A percentile compares a stretch with the other conserved stretches of the same genome.
Evolutionary conservation across 2,113 vertebrate genomes (phyloP).

Genomic region (Nothobranchius furzeri): DNA sequence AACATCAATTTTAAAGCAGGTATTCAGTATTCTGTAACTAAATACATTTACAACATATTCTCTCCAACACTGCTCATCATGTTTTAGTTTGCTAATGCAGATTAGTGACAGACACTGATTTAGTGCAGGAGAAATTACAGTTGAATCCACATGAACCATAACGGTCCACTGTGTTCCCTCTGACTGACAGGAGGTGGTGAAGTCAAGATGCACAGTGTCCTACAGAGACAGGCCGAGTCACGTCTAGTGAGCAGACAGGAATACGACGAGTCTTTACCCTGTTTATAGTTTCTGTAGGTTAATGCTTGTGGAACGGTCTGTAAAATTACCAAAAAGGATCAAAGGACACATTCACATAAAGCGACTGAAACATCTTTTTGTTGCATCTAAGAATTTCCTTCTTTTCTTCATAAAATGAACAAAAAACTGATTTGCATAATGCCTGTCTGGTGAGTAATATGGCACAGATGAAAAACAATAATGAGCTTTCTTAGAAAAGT

Average conservation of each 20-base stretch:
- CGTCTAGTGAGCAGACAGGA: no score
- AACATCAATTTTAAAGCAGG: no score
- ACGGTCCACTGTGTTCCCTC: not conserved
- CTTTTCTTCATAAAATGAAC: not conserved
- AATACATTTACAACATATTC: no score
- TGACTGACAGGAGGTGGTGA: not conserved
- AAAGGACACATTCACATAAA: not conserved
- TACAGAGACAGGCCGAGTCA: not conserved
- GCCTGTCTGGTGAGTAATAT: no score
- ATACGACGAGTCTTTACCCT: not conserved
- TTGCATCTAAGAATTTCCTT: not conserved
- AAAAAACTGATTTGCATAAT: not conserved
- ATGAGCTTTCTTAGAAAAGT: not conserved
- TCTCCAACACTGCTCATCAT: no score
- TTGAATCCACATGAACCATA: no score
- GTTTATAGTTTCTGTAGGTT: not conserved
- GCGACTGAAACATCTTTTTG: not conserved
- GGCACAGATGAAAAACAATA: not conserved
- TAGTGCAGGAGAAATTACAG: no score
- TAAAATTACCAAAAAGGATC: not conserved
- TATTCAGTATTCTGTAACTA: no score
- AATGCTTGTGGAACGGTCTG: not conserved
- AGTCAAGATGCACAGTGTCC: not conserved
- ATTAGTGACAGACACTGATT: not conserved
- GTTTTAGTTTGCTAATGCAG: not conserved